phyloP scores from a whole-genome alignment of 2,888 invertebrate genomes.

The Ctena decussata region DNA sequence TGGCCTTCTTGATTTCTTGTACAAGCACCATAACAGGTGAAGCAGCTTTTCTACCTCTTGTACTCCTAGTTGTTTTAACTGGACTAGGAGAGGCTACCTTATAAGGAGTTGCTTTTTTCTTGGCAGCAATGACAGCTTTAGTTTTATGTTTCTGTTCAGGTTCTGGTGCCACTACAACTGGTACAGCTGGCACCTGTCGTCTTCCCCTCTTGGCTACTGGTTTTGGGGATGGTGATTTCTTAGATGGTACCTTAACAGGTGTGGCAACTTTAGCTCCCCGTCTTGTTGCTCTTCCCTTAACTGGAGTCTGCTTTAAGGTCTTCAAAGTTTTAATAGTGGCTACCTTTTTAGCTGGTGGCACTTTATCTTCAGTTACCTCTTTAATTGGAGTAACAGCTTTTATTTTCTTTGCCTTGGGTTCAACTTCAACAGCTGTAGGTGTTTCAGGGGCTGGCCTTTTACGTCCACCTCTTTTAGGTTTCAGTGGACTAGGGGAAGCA shows the following conservation, averaged over 20 bases:
- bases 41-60: neutral
- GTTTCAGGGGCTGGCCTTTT: neutral
- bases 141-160: neutral
- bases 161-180: neutral
- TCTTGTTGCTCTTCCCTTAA: neutral
- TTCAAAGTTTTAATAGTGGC: neutral
- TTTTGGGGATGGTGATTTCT: neutral
- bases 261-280: conserved; percentile 12
- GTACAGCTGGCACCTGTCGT: neutral
- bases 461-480: neutral
- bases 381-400: conserved; percentile 20
- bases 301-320: neutral
- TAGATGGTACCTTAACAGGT: conserved; percentile 13
- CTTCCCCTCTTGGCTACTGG: neutral
- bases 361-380: conserved; percentile 16
- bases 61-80: neutral
- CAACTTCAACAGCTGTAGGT: neutral
- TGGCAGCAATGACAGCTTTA: neutral
- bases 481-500: neutral
- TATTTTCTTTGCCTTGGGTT: neutral
- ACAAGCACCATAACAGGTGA: neutral
- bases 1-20: neutral
- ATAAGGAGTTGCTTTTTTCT: conserved; percentile 25
- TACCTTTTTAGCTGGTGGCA: conserved; percentile 18
- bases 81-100: conserved; percentile 8